Conservation (phyloP, 1,140 invertebrate species). For the Amphibalanus amphitrite region DNA sequence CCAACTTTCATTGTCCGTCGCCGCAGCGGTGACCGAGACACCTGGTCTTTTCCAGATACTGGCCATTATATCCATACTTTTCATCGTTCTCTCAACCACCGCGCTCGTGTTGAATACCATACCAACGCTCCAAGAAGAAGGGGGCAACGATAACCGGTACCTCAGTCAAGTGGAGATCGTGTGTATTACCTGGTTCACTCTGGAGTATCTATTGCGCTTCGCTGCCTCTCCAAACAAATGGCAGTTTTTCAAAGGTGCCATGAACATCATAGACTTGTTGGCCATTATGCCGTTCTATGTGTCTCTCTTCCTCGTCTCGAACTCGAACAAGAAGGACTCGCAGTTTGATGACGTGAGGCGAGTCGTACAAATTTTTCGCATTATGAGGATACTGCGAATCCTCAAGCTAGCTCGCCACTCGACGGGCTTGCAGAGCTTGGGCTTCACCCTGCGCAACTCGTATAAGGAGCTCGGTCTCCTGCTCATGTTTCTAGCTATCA, state of each 20-base stretch:
- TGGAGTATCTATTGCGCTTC: slow-evolving; percentile 95
- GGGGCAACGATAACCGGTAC: slow-evolving; percentile 71
- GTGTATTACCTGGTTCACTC: slow-evolving; percentile 99
- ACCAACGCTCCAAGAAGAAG: slow-evolving; percentile 73
- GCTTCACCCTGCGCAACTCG: slow-evolving; percentile 94
- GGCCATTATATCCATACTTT: slow-evolving; percentile 96
- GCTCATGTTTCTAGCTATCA: slow-evolving; percentile 98
- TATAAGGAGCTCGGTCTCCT: slow-evolving; percentile 97
- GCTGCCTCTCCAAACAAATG: slow-evolving; percentile 97
- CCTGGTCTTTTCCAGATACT: slow-evolving; percentile 34
- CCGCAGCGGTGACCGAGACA: background rate
- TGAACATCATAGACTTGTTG: slow-evolving; percentile 96
- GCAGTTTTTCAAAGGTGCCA: slow-evolving; percentile 98
- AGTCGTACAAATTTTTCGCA: slow-evolving; percentile 97
- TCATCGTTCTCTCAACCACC: slow-evolving; percentile 97
- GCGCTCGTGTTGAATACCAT: slow-evolving; percentile 96
- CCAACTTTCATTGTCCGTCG: background rate
- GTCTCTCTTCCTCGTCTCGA: slow-evolving; percentile 79
- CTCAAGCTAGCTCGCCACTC: slow-evolving; percentile 96
- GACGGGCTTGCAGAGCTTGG: slow-evolving; percentile 92
- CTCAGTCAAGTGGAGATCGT: slow-evolving; percentile 93
- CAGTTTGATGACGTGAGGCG: slow-evolving; percentile 93
- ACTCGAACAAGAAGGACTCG: slow-evolving; percentile 84
- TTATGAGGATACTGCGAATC: slow-evolving; percentile 97
- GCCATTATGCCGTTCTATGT: slow-evolving; percentile 98